A percentile compares a stretch with the other conserved stretches of the same genome.
These are phyloP conservation scores for Drosophila borealis DNA, from an alignment of 2,888 invertebrate genomes.

Conservation along the genomic window DNA sequence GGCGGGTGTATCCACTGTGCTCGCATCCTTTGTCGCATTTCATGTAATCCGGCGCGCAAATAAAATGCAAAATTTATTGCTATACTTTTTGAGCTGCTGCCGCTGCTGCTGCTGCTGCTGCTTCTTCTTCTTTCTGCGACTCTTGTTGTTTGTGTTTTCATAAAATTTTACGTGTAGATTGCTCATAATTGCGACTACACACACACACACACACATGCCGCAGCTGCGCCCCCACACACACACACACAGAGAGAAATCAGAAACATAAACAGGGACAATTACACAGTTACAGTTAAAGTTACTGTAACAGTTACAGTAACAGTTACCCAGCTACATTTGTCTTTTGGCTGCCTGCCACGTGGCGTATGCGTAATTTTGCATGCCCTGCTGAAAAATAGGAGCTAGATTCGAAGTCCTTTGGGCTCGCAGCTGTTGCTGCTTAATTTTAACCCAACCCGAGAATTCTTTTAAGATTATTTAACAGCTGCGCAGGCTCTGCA, in stretches of 20 bases:
- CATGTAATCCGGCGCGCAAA: constrained; percentile 55
- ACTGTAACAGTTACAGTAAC: constrained; percentile 17
- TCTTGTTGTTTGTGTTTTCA: constrained; percentile 53
- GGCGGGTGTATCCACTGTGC: background rate
- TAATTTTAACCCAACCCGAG: too few relatives aligned
- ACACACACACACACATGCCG: constrained; percentile 19
- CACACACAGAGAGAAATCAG: constrained; percentile 8
- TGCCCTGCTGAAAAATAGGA: background rate
- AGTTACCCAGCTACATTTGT: constrained; percentile 54
- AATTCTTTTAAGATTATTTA: too few relatives aligned
- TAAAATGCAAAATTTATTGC: constrained; percentile 71
- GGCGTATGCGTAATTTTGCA: constrained; percentile 53
- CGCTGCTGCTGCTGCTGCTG: background rate
- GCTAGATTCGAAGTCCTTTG: background rate
- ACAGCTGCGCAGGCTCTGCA: too few relatives aligned
- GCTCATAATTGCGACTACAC: constrained; percentile 69
- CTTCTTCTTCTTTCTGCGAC: constrained; percentile 9
- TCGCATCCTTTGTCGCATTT: constrained; percentile 37
- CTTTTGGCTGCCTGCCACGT: constrained; percentile 46
- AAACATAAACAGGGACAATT: constrained; percentile 35
- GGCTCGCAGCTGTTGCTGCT: background rate
- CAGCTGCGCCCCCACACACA: constrained; percentile 40
- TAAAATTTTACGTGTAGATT: constrained; percentile 62
- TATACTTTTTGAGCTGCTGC: constrained; percentile 13
- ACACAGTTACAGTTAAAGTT: constrained; percentile 38